Conservation (phyloP, 2,113 vertebrate genomes). For the Dicaeum eximium region DNA sequence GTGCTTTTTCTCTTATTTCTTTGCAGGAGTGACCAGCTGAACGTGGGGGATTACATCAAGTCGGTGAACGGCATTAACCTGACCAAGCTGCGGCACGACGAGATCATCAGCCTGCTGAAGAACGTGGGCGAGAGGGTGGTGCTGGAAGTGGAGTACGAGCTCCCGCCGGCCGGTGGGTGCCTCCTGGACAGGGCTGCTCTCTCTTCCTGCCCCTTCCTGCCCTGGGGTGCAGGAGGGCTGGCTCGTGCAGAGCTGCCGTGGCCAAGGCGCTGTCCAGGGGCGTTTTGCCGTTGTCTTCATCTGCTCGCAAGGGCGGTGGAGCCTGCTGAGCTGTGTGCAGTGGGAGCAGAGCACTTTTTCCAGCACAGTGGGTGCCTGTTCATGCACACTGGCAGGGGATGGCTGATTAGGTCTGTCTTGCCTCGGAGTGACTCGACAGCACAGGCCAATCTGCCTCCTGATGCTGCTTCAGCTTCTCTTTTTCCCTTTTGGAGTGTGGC, state of each 20-base stretch:
- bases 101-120: slow-evolving; percentile 95
- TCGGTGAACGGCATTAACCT: slow-evolving; percentile 95
- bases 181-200: background rate
- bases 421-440: background rate
- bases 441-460: slow-evolving; percentile 37
- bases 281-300: background rate
- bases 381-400: slow-evolving; percentile 25
- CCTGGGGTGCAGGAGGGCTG: background rate
- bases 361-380: slow-evolving; percentile 51
- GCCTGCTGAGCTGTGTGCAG: background rate
- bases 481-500: background rate
- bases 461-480: background rate
- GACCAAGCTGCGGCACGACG: slow-evolving; percentile 90
- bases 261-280: background rate
- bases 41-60: slow-evolving; percentile 94
- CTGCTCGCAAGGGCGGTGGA: rapidly evolving
- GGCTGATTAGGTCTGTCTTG: slow-evolving; percentile 55
- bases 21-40: slow-evolving; percentile 92
- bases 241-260: background rate
- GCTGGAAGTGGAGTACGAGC: slow-evolving; percentile 95
- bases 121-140: slow-evolving; percentile 95
- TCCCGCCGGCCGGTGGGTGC: slow-evolving; percentile 87
- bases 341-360: background rate
- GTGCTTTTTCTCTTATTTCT: background rate
- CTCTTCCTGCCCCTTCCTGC: background rate